phyloP scores from a whole-genome alignment of 2,797 vertebrate species.

The Leptatherina wallacei region DNA sequence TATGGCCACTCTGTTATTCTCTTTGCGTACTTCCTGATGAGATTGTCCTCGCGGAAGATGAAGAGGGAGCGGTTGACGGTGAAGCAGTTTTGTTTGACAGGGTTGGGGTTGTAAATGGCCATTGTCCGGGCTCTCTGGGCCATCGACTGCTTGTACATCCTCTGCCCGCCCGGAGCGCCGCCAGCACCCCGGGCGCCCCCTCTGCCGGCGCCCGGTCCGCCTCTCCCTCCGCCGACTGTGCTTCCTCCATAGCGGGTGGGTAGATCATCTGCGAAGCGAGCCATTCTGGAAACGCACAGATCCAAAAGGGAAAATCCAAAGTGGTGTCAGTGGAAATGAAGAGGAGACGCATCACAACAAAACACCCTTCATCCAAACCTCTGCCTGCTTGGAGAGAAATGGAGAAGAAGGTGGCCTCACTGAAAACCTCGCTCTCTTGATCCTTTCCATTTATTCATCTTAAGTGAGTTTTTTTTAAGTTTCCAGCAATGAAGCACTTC shows the following conservation, averaged over 20 bases:
- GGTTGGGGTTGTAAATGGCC: constrained; percentile 99
- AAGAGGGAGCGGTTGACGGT: constrained; percentile 99
- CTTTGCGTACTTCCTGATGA: constrained; percentile 98
- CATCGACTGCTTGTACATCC: constrained; percentile 99
- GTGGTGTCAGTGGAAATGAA: constrained; percentile 80
- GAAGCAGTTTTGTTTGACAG: constrained; percentile 97
- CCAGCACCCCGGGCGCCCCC: constrained; percentile 85
- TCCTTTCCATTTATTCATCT: constrained; percentile 68
- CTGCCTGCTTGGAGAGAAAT: constrained; percentile 51
- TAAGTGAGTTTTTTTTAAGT: constrained; percentile 57
- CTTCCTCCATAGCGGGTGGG: constrained; percentile 93
- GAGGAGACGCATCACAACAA: constrained; percentile 87
- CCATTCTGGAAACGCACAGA: constrained; percentile 91
- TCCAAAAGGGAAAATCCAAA: constrained; percentile 87
- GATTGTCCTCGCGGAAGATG: constrained; percentile 98
- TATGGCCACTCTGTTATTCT: constrained; percentile 99
- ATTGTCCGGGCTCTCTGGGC: constrained; percentile 97
- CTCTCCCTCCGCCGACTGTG: constrained; percentile 85
- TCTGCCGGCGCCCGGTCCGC: constrained; percentile 87
- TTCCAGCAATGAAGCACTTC: constrained; percentile 33
- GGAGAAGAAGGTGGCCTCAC: constrained; percentile 44
- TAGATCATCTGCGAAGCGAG: constrained; percentile 95
- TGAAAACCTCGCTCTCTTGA: constrained; percentile 52
- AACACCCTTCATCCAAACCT: constrained; percentile 71
- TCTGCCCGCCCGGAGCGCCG: constrained; percentile 87